Percentiles rank a stretch among this genome's conserved stretches.
Evolutionary conservation across 1,140 invertebrate genomes (phyloP).

Genomic region (Orussus abietinus): DNA sequence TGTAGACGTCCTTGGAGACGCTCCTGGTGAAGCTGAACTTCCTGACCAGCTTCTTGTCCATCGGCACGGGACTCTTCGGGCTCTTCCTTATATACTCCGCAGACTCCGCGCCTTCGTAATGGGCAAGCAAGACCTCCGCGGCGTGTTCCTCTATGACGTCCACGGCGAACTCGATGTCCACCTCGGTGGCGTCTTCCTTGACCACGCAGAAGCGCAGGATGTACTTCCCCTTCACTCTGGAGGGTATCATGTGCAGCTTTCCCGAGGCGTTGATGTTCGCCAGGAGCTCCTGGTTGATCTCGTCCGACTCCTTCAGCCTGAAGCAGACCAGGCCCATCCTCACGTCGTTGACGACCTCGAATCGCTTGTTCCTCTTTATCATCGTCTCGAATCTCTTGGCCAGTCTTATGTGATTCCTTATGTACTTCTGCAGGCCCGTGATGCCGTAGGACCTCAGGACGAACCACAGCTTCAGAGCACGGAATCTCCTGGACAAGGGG

Average conservation of each 20-base stretch:
- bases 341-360: constrained; percentile 82
- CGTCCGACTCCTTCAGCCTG: constrained; percentile 66
- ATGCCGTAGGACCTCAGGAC: constrained; percentile 80
- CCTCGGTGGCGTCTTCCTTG: constrained; percentile 71
- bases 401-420: constrained; percentile 81
- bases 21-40: constrained; percentile 67
- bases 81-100: constrained; percentile 39
- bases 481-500: constrained; percentile 79
- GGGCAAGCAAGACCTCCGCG: constrained; percentile 59
- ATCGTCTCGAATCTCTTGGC: constrained; percentile 81
- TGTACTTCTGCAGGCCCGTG: constrained; percentile 75
- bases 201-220: constrained; percentile 82
- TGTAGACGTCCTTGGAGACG: constrained; percentile 62
- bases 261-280: constrained; percentile 84
- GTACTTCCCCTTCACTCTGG: constrained; percentile 73
- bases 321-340: constrained; percentile 71
- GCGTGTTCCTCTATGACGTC: constrained; percentile 67
- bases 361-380: constrained; percentile 70
- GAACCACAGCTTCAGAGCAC: constrained; percentile 88
- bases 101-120: constrained; percentile 35
- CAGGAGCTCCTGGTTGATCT: constrained; percentile 75
- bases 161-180: constrained; percentile 77
- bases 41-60: constrained; percentile 57
- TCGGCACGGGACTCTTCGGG: constrained; percentile 53
- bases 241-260: constrained; percentile 87